phyloP scores from a whole-genome alignment of 2,888 invertebrate genomes.

The Drosophila tripunctata region DNA sequence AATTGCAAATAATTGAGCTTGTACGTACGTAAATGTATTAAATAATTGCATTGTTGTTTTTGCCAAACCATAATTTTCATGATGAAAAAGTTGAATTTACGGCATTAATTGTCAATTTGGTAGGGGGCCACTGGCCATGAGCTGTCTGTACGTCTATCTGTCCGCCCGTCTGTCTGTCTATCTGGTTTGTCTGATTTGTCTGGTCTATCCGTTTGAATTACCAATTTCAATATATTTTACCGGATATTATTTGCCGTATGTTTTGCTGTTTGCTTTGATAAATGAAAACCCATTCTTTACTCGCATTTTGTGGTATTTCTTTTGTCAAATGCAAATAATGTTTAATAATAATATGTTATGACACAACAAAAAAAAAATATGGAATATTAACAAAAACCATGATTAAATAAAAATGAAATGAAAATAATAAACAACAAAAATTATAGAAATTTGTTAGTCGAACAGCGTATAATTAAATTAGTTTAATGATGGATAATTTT shows the following conservation, averaged over 20 bases:
- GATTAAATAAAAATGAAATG: not conserved
- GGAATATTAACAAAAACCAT: constrained; percentile 6
- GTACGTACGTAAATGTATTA: constrained; percentile 31
- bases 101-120: constrained; percentile 33
- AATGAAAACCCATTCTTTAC: constrained; percentile 30
- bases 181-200: constrained; percentile 1
- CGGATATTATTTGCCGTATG: constrained; percentile 56
- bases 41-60: constrained; percentile 34
- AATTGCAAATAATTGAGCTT: constrained; percentile 39
- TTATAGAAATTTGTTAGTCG: constrained; percentile 9
- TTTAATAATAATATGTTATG: constrained; percentile 47
- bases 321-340: constrained; percentile 38
- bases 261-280: constrained; percentile 46
- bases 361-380: constrained; percentile 10
- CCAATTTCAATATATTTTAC: constrained; percentile 35
- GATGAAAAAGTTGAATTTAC: constrained; percentile 32
- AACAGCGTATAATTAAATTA: constrained; percentile 14
- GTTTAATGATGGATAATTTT: not conserved
- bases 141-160: constrained; percentile 9
- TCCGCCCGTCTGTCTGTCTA: not conserved
- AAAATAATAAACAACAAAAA: constrained; percentile 6
- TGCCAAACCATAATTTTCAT: constrained; percentile 4
- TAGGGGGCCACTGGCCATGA: not conserved
- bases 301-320: constrained; percentile 33
- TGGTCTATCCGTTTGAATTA: constrained; percentile 26